A percentile compares a stretch with the other conserved stretches of the same genome.
These are phyloP conservation scores for Drosophila albomicans DNA, from an alignment of 1,140 invertebrate species.

Conservation along the genomic window DNA sequence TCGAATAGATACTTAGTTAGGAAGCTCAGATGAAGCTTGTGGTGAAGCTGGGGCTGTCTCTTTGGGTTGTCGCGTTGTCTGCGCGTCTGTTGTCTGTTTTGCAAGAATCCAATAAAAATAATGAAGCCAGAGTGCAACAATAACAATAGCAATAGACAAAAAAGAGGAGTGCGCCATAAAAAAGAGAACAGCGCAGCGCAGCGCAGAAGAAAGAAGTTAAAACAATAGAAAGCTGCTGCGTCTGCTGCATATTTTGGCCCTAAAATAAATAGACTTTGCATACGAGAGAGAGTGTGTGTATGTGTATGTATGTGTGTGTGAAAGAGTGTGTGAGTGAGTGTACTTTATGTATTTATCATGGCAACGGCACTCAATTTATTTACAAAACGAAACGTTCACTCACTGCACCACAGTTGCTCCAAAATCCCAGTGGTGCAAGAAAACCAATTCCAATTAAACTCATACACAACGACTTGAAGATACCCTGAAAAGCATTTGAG, in stretches of 20 bases:
- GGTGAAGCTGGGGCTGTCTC: no score
- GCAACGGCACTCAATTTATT: conserved; percentile 75
- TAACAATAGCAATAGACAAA: conserved; percentile 34
- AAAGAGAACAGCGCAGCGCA: conserved; percentile 41
- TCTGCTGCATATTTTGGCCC: conserved; percentile 70
- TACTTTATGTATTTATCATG: conserved; percentile 56
- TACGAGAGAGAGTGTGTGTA: conserved; percentile 22
- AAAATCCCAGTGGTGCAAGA: conserved; percentile 24
- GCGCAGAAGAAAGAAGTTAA: conserved; percentile 54
- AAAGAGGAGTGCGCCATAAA: conserved; percentile 7
- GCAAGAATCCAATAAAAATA: conserved; percentile 76
- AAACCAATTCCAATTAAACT: conserved; percentile 14
- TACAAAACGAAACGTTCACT: conserved; percentile 61
- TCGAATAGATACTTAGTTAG: not conserved
- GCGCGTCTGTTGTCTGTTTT: conserved; percentile 30
- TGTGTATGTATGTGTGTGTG: conserved; percentile 11
- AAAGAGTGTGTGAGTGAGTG: conserved; percentile 19
- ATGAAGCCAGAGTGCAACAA: conserved; percentile 69
- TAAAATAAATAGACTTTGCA: conserved; percentile 75
- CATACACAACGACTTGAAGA: conserved; percentile 7
- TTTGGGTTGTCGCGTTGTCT: not conserved
- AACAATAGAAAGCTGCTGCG: conserved; percentile 77
- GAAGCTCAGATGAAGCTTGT: conserved; percentile 14
- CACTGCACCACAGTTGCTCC: conserved; percentile 40
- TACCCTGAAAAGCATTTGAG: not conserved